Evolutionary conservation across 2,797 vertebrate species (phyloP).

Genomic region (Mustela erminea): DNA sequence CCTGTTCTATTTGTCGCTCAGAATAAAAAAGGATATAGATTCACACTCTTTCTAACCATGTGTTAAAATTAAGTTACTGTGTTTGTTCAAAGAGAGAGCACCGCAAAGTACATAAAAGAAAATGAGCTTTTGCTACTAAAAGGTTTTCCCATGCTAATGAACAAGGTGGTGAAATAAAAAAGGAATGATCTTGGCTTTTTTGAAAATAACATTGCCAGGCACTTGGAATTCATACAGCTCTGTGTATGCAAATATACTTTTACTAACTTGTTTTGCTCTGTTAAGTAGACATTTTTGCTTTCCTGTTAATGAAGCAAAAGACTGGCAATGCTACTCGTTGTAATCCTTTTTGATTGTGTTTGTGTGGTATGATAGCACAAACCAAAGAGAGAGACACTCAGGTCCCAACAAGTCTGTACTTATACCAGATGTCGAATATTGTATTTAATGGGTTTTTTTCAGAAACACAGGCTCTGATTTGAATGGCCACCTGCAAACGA

Average conservation of each 20-base stretch:
- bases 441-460: neutral
- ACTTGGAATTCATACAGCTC: neutral
- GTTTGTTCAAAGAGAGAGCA: neutral
- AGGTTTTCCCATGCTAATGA: neutral
- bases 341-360: neutral
- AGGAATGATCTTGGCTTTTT: neutral
- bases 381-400: neutral
- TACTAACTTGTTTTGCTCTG: neutral
- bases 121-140: neutral
- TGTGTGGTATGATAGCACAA: neutral
- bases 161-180: neutral
- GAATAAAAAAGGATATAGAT: neutral
- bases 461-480: neutral
- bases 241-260: neutral
- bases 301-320: neutral
- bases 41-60: neutral
- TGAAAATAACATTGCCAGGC: slow-evolving; percentile 12
- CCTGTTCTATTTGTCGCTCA: neutral
- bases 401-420: neutral
- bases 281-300: neutral
- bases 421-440: neutral
- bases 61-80: neutral
- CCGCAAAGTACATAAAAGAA: neutral
- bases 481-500: neutral
- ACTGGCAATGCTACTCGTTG: neutral